Evolutionary conservation across 1,140 invertebrate genomes (phyloP), one percentile per base, ranked within the genome.

Genomic region (Procambarus clarkii): DNA sequence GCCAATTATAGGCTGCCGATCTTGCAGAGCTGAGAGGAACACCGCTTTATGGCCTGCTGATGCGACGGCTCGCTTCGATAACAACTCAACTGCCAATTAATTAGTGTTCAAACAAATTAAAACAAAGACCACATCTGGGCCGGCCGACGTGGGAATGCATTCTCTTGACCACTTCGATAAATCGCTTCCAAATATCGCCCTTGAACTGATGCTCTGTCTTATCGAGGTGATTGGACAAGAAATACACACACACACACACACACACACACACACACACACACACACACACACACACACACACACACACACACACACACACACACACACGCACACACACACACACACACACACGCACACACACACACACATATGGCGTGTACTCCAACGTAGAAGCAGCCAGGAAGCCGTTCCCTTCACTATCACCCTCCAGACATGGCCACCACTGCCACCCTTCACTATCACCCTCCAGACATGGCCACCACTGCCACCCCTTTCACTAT

Each of bases 261-360:
- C 50, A n/a, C 24, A 34, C 50, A 60, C 48, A 83, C n/a, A 83
- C 81, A 83, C 81, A 83, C 81, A 83, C 81, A 83, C 81, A 83
- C 81, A 83, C 81, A 83, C 81, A 83, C 58, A 58, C 58, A 24
- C 64, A 69, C 64, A 64, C 64, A 1, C 64, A 83, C 58, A n/a
- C 64, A 69, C 24, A 1, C 64, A 64, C 64, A n/a, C 64, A 85
- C 64, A 85, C 64, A 2, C 58, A 34, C 64, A n/a, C 34, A n/a
- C 50, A 58, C 3, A 64, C 48, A 34, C 81, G 7, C 2, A 24
- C 82, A 34, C 58, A 34, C 34, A 34, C 34, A 0, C 34, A 34
- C 34, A 34, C 34, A 34, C 34, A 34, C 34, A 34, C 34, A 0
- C 34, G 34, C 34, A 34, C 34, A 34, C 34, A 34, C 34, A 34